Percentiles rank a stretch among this genome's conserved stretches.
Conservation (phyloP, 2,113 vertebrate species). For the Rhodinocichla rosea region DNA sequence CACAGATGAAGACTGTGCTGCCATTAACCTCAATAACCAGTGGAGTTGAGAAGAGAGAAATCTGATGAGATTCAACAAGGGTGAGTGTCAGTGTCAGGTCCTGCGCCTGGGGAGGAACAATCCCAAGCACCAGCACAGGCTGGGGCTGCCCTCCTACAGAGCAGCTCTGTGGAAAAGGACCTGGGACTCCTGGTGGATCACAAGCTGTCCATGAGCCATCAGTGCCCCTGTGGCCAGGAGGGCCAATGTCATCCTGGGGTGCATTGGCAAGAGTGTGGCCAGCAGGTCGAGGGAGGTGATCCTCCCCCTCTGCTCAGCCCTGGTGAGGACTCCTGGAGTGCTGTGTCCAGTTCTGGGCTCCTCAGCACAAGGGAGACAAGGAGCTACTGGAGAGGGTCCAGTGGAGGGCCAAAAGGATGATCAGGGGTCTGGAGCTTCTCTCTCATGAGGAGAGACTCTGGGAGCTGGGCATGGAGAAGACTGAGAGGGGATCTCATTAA, state of each 20-base stretch:
- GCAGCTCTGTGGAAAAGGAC: not conserved
- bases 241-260: not conserved
- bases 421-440: not conserved
- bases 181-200: not conserved
- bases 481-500: not conserved
- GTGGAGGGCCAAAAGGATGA: not conserved
- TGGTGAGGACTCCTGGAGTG: not conserved
- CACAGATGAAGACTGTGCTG: not conserved
- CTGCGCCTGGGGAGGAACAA: not conserved
- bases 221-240: not conserved
- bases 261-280: not conserved
- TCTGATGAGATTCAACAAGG: not conserved
- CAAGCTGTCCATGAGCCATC: rapidly evolving
- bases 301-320: not conserved
- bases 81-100: too few species aligned
- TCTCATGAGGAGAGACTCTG: not conserved
- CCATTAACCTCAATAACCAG: not conserved
- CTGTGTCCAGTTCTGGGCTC: not conserved
- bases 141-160: not conserved
- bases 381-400: not conserved
- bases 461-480: not conserved
- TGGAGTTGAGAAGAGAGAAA: not conserved
- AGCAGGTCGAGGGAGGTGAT: not conserved
- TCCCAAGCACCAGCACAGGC: not conserved
- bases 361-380: not conserved